Base-by-base conservation (phyloP, 1,140 invertebrate genomes). In the Onthophagus taurus region DNA sequence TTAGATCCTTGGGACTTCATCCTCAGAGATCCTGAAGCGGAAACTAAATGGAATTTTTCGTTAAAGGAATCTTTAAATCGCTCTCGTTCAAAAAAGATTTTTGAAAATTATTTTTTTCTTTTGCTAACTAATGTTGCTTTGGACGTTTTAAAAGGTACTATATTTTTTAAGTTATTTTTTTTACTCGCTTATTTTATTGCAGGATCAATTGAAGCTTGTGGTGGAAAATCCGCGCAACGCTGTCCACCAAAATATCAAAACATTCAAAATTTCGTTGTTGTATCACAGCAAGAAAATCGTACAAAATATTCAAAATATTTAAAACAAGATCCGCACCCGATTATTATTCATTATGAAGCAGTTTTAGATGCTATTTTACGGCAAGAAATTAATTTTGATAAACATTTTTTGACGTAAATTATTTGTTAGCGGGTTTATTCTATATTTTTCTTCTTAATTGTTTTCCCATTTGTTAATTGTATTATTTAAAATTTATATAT, bases 1-100 rank as follows among this genome's bases (percentile, higher is more conserved):
- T 31, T 47, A 72, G 70, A 73, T 56, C 70, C 70, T 2, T 72
- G 70, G 69, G 52, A 63, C 29, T 63, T 68, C 52, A 50, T 73
- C n/a, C 52, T 73, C 6, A 57, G 61, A 20, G 70, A 74, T 48
- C 51, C 59, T 11, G 51, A 54, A 34, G 63, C 64, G 0, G 69
- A 74, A 45, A 54, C 53, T 12, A 58, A 65, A 29, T 72, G 70
- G 55, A 45, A 66, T 2, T 72, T 72, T 56, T 61, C 52, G 5
- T 54, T 74, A 29, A 54, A 60, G n/a, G 55, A 54, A 18, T 64
- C 68, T 0, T 48, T 74, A 0, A 36, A 52, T 11, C 44, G 53
- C 34, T 54, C 53, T 38, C 45, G 16, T 13, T 31, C 43, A 1
- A 45, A 37, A 20, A 64, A 63, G 46, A 34, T 63, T 20, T 47